Base-by-base conservation (phyloP, 92 coral and sea anemone species). In the Epizoanthus illoricatus region DNA sequence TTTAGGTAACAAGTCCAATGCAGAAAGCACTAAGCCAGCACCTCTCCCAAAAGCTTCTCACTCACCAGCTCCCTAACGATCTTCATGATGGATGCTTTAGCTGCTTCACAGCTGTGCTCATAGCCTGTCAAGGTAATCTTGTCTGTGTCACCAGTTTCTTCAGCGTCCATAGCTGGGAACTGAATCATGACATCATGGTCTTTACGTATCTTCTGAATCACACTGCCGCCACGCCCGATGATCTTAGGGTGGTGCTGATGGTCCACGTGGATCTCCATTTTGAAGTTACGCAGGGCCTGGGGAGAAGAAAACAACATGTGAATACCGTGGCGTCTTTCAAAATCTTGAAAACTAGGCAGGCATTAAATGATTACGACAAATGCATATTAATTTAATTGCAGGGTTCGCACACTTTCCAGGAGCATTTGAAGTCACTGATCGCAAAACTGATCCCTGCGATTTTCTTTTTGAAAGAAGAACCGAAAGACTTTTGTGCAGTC, bases 61-160 rank as follows among this genome's bases (percentile, higher is more conserved):
- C 99, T 75, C 69, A 97, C 99, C 94, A 97, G 84, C 63, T 97
- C 99, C 57, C 85, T 87, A 10, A 97, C 99, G 19, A 97, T 90
- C 85, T 79, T 89, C 69, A 79, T 66, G 81, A 97, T 97, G 65
- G 97, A 93, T 20, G 90, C 94, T 58, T 86, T 91, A 68, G 99
- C 99, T 16, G 93, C 97, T 63, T 93, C 91, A 41, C 99, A 97
- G 85, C 90, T 97, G 79, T 90, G 91, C 69, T 97, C 98, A 39
- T 97, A 97, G 24, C 99, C 99, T 4, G 98, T 97, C 91, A 97
- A 75, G 54, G 87, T 83, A 54, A 97, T 97, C 74, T 83, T 87
- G 74, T 91, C 92, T 36, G 84, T 72, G 8, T 85, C 88, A 12
- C 63, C 93, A 12, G 86, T 83, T 7, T 88, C 97, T 0, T 67